phyloP scores from a whole-genome alignment of 2,113 vertebrate species.

The Gymnocephalus cernua region DNA sequence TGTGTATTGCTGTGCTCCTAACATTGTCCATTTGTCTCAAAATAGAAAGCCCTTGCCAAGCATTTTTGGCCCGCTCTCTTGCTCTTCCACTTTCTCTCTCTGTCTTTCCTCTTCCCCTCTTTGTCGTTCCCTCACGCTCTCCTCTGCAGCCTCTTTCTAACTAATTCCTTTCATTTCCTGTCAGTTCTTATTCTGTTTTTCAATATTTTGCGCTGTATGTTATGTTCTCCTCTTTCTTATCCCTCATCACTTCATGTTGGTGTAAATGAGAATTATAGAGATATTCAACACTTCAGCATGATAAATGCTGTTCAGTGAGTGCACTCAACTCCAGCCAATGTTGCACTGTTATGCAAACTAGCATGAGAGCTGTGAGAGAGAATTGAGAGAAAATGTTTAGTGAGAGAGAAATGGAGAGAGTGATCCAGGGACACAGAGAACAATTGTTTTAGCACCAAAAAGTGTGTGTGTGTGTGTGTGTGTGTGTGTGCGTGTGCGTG shows the following conservation, averaged over 20 bases:
- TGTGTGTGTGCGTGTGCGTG: no score
- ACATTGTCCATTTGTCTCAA: constrained; percentile 70
- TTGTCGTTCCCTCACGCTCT: constrained; percentile 4
- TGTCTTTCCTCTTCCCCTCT: constrained; percentile 10
- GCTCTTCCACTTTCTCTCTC: constrained; percentile 37
- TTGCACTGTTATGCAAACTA: constrained; percentile 78
- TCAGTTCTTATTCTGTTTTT: neutral
- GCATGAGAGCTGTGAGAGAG: constrained; percentile 59
- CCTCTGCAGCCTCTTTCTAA: constrained; percentile 13
- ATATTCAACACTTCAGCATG: constrained; percentile 65
- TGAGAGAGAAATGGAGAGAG: constrained; percentile 32
- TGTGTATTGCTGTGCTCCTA: constrained; percentile 50
- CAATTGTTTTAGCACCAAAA: neutral
- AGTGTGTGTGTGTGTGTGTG: no score
- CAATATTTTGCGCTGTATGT: neutral
- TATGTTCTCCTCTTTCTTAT: constrained; percentile 26
- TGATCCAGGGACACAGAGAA: constrained; percentile 35
- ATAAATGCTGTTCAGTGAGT: constrained; percentile 70
- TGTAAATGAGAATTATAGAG: constrained; percentile 47
- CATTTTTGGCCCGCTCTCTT: constrained; percentile 58
- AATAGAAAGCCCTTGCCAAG: constrained; percentile 76
- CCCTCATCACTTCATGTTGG: constrained; percentile 40
- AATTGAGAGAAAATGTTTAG: constrained; percentile 45
- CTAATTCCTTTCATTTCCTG: neutral
- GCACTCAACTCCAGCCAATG: constrained; percentile 70